Evolutionary conservation across 2,888 invertebrate species (phyloP).

Genomic region (Gerosis bhagava): DNA sequence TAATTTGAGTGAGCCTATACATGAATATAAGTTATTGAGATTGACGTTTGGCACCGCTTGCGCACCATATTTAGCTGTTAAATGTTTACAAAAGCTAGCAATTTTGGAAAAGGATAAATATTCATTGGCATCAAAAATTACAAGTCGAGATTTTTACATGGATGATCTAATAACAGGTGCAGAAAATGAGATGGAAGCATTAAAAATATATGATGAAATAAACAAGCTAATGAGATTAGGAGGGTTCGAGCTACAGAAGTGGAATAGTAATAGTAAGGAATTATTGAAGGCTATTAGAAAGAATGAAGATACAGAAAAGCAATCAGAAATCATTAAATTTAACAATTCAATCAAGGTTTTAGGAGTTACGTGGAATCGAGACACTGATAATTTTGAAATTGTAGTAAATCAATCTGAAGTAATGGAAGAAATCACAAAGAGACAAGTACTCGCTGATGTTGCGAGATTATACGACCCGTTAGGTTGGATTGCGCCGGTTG

Average conservation of each 20-base stretch:
- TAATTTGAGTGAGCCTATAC: no score
- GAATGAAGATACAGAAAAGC: constrained; percentile 2
- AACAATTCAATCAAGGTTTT: constrained; percentile 32
- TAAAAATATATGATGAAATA: constrained; percentile 30
- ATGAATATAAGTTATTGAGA: no score
- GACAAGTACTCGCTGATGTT: constrained; percentile 35
- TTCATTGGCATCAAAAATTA: no score
- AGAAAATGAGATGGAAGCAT: no score
- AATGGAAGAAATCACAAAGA: constrained; percentile 29
- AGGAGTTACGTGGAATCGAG: constrained; percentile 38
- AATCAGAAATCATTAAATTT: background rate
- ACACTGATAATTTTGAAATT: constrained; percentile 33
- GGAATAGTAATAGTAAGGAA: constrained; percentile 28
- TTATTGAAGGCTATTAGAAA: background rate
- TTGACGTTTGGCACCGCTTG: no score
- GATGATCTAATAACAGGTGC: no score
- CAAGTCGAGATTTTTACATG: no score
- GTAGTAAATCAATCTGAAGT: constrained; percentile 23
- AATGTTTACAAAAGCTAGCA: no score
- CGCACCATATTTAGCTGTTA: no score
- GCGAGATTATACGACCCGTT: constrained; percentile 38
- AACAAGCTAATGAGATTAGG: constrained; percentile 29
- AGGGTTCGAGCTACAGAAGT: constrained; percentile 34
- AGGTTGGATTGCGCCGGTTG: constrained; percentile 39
- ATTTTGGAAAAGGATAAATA: no score